Conservation (phyloP, 1,140 invertebrate genomes). For the Drosophila dunni region DNA sequence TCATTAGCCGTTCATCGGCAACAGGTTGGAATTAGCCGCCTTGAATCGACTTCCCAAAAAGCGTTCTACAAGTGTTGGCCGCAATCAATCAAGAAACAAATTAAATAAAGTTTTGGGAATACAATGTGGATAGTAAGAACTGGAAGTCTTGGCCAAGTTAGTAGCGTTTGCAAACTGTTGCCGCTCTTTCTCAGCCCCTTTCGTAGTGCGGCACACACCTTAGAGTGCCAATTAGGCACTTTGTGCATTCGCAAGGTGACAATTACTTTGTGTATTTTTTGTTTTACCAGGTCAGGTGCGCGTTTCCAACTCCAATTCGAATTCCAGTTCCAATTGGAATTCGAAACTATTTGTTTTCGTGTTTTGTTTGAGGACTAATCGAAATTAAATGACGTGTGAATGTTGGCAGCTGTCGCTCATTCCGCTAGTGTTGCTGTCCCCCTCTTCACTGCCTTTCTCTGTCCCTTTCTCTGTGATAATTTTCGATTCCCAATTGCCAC, state of each 20-base stretch:
- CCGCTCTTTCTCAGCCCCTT: slow-evolving; percentile 5
- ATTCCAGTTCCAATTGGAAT: slow-evolving; percentile 26
- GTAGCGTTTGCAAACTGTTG: neutral
- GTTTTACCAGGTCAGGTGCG: slow-evolving; percentile 26
- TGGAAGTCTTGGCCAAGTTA: neutral
- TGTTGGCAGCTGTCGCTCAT: slow-evolving; percentile 74
- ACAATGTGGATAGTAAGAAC: slow-evolving; percentile 5
- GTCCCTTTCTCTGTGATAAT: slow-evolving; percentile 1
- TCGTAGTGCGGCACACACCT: slow-evolving; percentile 30
- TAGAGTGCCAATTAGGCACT: slow-evolving; percentile 77
- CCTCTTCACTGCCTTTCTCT: slow-evolving; percentile 6
- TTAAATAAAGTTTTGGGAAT: slow-evolving; percentile 22
- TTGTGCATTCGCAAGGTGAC: slow-evolving; percentile 66
- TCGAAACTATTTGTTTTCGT: slow-evolving; percentile 35
- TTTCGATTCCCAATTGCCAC: slow-evolving; percentile 61
- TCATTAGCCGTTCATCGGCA: slow-evolving; percentile 15
- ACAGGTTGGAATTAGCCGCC: neutral
- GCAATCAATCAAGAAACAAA: slow-evolving; percentile 37
- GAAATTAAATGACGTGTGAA: slow-evolving; percentile 83
- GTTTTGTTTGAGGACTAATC: slow-evolving; percentile 60
- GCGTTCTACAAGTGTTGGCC: neutral
- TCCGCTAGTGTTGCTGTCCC: slow-evolving; percentile 52
- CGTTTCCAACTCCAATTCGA: slow-evolving; percentile 31
- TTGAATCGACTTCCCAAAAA: slow-evolving; percentile 7
- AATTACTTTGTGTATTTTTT: slow-evolving; percentile 47